Evolutionary conservation across 2,113 vertebrate species (phyloP), one percentile per base, ranked within the genome.

Genomic region (Sapajus apella): DNA sequence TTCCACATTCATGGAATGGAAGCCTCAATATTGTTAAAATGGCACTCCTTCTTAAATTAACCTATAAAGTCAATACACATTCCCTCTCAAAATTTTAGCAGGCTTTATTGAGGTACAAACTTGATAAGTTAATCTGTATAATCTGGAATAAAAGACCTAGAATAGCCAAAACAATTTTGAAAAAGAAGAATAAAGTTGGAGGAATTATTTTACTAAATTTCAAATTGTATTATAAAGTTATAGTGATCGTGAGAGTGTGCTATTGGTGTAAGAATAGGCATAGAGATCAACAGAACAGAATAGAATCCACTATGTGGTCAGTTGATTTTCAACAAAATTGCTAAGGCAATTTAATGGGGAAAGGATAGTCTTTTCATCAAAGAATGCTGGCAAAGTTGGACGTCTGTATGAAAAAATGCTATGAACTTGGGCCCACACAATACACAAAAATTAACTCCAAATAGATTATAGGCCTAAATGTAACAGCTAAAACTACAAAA

Each of bases 261-360:
- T 68, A 40, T 25, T 45, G 27, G 17, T 68, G 32, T 70, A 56
- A 84, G 37, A 70, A 16, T 14, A 85, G 56, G 8, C 55, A 25
- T 47, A 66, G 17, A 37, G 7, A 55, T 87, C 37, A 56, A n/a
- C 47, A 76, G 32, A 87, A 79, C 27, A 32, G 64, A 82, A 56
- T 47, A 50, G 45, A 68, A 94, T n/a, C 2, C 8, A 30, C 47
- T 61, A 64, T 35, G 14, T 75, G 61, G 30, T 80, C 30, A 64
- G n/a, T 30, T 72, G 66, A 64, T 87, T 87, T 95, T 91, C 55
- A 87, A 45, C 56, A 83, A 92, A 82, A 25, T 45, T 92, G 23
- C 9, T 77, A 92, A 47, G 9, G 40, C 32, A 68, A 79, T 79
- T 79, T 79, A 79, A 79, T 50, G 47, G 76, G 32, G 76, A 52